Evolutionary conservation across 2,113 vertebrate species (phyloP), one percentile per base, ranked within the genome.

Genomic region (Lampris megalopsis): DNA sequence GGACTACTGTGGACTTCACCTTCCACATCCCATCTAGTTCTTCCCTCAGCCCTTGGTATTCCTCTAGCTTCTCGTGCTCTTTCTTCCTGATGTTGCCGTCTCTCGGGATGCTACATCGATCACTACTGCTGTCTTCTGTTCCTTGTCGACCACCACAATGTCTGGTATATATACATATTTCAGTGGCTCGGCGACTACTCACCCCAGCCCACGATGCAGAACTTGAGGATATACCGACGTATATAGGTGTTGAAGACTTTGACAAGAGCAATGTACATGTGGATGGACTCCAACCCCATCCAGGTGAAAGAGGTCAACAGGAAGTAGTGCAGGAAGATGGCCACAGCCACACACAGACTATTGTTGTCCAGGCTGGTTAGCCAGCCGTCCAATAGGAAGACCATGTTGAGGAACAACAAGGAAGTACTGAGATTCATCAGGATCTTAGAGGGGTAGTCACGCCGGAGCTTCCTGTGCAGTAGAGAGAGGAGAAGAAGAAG

Each of bases 221-320:
- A 99, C 90, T 99, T 99, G 58, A 99, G 93, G 83, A 99, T 97
- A 73, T 99, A 99, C 74, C 97, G 80, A 37, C 96, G 94, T 54
- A 99, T 97, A 68, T 99, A 99, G 0, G 97, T 99, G 91, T 99
- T 99, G 86, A 99, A 99, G 5, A 99, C 98, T 87, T 99, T 99
- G 73, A 99, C 98, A 50, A 99, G 89, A 1, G 98, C 98, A 48
- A 99, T 99, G 90, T 99, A 99, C 98, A 99, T 99, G 87, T 99
- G 98, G 68, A 99, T 91, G 0, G 98, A 98, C 92, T 99, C 98
- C 7, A 99, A 90, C 4, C 96, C 98, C 98, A 99, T 99, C 98
- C 98, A 99, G 0, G 98, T 99, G 85, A 99, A 99, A 11, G 98
- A 95, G 3, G 97, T 95, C 13, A 99, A 86, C 66, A 99, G 96